Base-by-base conservation (phyloP, 1,140 invertebrate genomes). In the Steinernema khuongi region DNA sequence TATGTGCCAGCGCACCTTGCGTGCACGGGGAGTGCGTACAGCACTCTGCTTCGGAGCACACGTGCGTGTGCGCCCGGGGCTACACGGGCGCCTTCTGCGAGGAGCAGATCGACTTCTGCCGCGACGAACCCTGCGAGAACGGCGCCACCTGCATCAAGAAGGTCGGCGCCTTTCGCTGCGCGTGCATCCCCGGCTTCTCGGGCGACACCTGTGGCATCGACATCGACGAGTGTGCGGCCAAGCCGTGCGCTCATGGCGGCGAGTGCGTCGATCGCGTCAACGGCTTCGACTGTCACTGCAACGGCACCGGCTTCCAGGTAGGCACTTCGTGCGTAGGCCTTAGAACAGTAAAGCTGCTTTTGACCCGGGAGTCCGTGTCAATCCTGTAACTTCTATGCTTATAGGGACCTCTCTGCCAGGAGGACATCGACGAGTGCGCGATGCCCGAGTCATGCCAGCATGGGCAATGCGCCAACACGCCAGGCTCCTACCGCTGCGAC, bases 81-180 rank as follows among this genome's bases (percentile, higher is more conserved):
- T 86, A 82, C 70, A 78, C 83, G 71, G 87, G 87, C 7, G 68
- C 68, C 0, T 77, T 80, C 29, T 87, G 87, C 79, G 83, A 87
- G 66, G 79, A 81, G 44, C 67, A 75, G 28, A 80, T 81, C 2
- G 79, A 83, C 33, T 81, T 77, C 43, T 87, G 86, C 70, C 68
- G 74, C 31, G 72, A 73, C 1, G 71, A 74, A 11, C 83, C 84
- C 4, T 85, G 83, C 67, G 19, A 66, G 26, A 85, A 85, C 69
- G 82, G 80, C 1, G 82, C 77, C 0, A 79, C 77, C 33, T 85
- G 83, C 70, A 31, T 75, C 19, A 72, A 68, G 17, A 36, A 71
- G n/a, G 26, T 81, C 31, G 81, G 74, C 1, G 76, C 67, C 14
- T 85, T 80, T 68, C 69, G 69, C 18, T 83, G 82, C 67, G 1